These are phyloP conservation scores for Hippolais icterina DNA, from an alignment of 2,113 vertebrate species.

Conservation along the genomic window DNA sequence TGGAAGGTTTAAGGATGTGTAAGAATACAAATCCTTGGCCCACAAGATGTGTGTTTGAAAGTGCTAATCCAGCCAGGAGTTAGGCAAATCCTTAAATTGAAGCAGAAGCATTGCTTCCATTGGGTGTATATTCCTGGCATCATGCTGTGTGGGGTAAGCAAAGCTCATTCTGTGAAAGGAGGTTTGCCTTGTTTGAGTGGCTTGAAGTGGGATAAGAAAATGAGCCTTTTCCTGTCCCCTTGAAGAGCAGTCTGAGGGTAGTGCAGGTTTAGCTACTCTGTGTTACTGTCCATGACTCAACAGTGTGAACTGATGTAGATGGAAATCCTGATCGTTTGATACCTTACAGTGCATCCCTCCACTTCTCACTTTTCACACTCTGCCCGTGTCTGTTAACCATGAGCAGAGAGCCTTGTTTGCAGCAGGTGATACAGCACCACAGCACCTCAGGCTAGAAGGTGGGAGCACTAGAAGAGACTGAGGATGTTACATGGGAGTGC, in stretches of 20 bases:
- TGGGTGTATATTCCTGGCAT: neutral
- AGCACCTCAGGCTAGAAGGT: neutral
- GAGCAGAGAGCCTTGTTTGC: neutral
- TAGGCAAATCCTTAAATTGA: neutral
- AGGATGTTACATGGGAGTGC: neutral
- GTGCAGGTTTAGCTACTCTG: neutral
- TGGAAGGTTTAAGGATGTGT: neutral
- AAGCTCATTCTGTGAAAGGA: neutral
- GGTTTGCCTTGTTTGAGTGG: neutral
- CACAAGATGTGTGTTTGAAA: neutral
- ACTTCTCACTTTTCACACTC: neutral
- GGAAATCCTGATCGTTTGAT: neutral
- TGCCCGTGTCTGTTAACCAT: fast-evolving
- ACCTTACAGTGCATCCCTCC: neutral
- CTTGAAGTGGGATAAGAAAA: neutral
- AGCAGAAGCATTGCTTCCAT: neutral
- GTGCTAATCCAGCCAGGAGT: neutral
- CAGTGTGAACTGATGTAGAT: neutral
- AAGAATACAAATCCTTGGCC: neutral
- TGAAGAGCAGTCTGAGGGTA: neutral
- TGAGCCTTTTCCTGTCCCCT: neutral
- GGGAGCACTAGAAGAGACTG: neutral
- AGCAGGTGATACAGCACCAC: neutral
- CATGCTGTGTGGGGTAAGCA: neutral
- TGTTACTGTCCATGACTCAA: neutral